Percentiles rank a stretch among this genome's conserved stretches.
Evolutionary conservation across 2,888 invertebrate genomes (phyloP).

Genomic region (Ochropleura leucogaster): DNA sequence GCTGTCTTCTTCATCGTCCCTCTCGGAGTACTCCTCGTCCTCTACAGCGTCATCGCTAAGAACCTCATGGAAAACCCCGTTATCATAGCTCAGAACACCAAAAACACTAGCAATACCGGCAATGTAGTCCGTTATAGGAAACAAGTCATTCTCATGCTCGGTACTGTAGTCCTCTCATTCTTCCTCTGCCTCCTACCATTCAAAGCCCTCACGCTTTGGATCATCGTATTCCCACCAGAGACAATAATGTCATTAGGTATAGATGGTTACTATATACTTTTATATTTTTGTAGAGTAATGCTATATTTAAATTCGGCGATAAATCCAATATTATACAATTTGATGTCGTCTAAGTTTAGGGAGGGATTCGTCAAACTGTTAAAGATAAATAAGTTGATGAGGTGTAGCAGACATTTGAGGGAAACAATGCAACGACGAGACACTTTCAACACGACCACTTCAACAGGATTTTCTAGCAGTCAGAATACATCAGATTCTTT

Average conservation of each 20-base stretch:
- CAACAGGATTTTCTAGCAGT: constrained; percentile 90
- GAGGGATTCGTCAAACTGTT: constrained; percentile 94
- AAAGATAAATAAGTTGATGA: constrained; percentile 85
- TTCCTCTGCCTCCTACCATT: constrained; percentile 97
- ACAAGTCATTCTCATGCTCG: constrained; percentile 96
- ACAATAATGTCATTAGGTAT: constrained; percentile 93
- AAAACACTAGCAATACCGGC: constrained; percentile 84
- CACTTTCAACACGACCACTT: constrained; percentile 92
- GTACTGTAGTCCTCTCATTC: constrained; percentile 97
- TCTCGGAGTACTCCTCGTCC: constrained; percentile 94
- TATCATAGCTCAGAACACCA: constrained; percentile 91
- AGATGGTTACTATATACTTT: constrained; percentile 95
- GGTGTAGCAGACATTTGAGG: constrained; percentile 83
- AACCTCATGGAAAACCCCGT: constrained; percentile 95
- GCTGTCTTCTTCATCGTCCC: constrained; percentile 96
- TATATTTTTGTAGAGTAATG: constrained; percentile 97
- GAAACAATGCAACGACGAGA: constrained; percentile 92
- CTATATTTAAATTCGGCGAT: constrained; percentile 97
- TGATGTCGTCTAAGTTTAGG: constrained; percentile 97
- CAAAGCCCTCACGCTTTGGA: constrained; percentile 96
- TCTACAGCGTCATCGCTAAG: constrained; percentile 96
- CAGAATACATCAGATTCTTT: constrained; percentile 91
- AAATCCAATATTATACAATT: constrained; percentile 97
- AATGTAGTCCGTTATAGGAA: constrained; percentile 94
- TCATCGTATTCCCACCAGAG: constrained; percentile 94